Percentiles rank a stretch among this genome's conserved stretches.
These are phyloP conservation scores for Pocillopora grandis DNA, from an alignment of 92 coral and sea anemone genomes.

Conservation along the genomic window DNA sequence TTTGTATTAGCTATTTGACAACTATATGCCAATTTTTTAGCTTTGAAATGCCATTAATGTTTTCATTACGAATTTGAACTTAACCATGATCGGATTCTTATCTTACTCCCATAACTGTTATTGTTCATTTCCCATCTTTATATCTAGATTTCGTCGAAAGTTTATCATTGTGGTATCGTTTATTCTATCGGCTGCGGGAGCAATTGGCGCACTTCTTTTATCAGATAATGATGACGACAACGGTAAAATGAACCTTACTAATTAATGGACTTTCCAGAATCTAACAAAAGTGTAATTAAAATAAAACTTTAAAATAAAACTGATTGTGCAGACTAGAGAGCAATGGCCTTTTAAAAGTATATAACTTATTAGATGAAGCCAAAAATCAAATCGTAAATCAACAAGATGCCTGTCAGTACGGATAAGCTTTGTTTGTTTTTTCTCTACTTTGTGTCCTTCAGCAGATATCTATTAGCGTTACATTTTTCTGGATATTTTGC, in stretches of 20 bases:
- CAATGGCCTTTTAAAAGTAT: too few relatives aligned
- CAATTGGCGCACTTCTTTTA: constrained; percentile 18
- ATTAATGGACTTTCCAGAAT: neutral
- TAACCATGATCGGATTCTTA: neutral
- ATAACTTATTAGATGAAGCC: too few relatives aligned
- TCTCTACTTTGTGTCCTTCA: too few relatives aligned
- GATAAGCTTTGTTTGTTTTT: too few relatives aligned
- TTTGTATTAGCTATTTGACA: too few relatives aligned
- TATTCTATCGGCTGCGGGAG: constrained; percentile 5
- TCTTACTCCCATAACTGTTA: neutral
- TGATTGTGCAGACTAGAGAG: too few relatives aligned
- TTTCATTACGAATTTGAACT: neutral
- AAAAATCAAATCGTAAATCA: too few relatives aligned
- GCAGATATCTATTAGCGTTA: too few relatives aligned
- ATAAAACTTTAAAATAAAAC: too few relatives aligned
- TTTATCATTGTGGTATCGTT: neutral
- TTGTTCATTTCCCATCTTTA: neutral
- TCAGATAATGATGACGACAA: constrained; percentile 17
- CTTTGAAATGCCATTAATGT: too few relatives aligned
- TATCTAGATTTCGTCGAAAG: constrained; percentile 17
- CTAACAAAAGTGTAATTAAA: neutral
- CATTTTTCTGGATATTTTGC: too few relatives aligned
- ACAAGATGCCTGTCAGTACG: too few relatives aligned
- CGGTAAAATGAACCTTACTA: neutral
- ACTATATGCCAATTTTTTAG: neutral